phyloP scores from a whole-genome alignment of 2,113 vertebrate genomes.

The Eulemur rufifrons region DNA sequence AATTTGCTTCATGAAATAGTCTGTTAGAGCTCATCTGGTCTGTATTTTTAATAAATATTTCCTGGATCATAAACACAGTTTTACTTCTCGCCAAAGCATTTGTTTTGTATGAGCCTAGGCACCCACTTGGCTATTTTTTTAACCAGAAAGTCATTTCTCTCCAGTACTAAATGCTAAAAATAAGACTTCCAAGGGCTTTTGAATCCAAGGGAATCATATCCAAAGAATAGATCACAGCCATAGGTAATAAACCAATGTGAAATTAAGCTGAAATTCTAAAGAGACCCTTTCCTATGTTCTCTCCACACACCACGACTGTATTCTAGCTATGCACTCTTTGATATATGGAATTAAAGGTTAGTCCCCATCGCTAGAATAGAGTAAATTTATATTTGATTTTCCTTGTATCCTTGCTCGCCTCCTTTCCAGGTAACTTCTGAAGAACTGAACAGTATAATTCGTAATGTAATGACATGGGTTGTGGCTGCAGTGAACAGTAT shows the following conservation, averaged over 20 bases:
- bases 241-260: neutral
- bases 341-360: neutral
- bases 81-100: neutral
- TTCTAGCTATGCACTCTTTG: constrained; percentile 3
- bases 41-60: neutral
- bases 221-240: neutral
- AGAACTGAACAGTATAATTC: neutral
- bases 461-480: neutral
- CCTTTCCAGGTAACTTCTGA: constrained; percentile 52
- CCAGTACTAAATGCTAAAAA: constrained; percentile 22
- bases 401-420: neutral
- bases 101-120: neutral
- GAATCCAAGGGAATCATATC: constrained; percentile 27
- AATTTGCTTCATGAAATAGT: neutral
- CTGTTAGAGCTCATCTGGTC: neutral
- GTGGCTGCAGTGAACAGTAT: neutral
- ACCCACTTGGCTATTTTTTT: neutral
- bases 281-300: neutral
- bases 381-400: neutral
- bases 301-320: neutral
- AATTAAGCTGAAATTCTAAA: neutral
- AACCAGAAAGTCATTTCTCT: neutral
- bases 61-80: neutral
- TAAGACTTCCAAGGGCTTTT: neutral
- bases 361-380: neutral